Evolutionary conservation across 1,140 invertebrate genomes (phyloP), one percentile per base, ranked within the genome.

Genomic region (Leptinotarsa lineolata): DNA sequence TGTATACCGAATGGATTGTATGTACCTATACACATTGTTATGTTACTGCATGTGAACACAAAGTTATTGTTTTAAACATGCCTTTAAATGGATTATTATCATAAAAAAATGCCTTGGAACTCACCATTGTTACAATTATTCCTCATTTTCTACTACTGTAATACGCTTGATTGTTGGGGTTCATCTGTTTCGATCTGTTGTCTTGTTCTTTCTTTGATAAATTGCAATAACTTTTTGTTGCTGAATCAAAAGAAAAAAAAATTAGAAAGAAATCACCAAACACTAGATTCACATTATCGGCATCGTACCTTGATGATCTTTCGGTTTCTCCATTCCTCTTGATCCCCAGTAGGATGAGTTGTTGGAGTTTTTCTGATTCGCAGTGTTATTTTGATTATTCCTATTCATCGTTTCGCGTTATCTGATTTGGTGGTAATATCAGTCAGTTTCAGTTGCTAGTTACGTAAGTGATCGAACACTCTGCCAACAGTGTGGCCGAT

Each of bases 161-260:
- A 65, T 73, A 73, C 13, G 72, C 58, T 44, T 59, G 21, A 44
- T 73, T 68, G 30, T 73, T 73, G 20, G 72, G 72, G 30, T 73
- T 73, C 54, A 60, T 45, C 15, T 73, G 72, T 46, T 59, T 73
- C 2, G 72, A 73, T 46, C 72, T 68, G 58, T 73, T 73, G 44
- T 73, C 72, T 45, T 68, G 67, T 44, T 65, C 48, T 63, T 68
- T 24, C 44, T 73, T 73, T 15, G 72, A 61, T 20, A 69, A 21
- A 45, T 20, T 68, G n/a, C 30, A 68, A 6, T 44, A 48, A 45
- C 45, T 68, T 46, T 68, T 68, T 12, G 30, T 21, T n/a, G 66
- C 66, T 68, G 30, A 48, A 68, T n/a, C 2, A n/a, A 68, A 48
- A 68, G 6, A 45, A 67, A 68, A 65, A 39, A 24, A 21, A 61